Conservation (phyloP, 2,113 vertebrate genomes). For the Fukomys damarensis region DNA sequence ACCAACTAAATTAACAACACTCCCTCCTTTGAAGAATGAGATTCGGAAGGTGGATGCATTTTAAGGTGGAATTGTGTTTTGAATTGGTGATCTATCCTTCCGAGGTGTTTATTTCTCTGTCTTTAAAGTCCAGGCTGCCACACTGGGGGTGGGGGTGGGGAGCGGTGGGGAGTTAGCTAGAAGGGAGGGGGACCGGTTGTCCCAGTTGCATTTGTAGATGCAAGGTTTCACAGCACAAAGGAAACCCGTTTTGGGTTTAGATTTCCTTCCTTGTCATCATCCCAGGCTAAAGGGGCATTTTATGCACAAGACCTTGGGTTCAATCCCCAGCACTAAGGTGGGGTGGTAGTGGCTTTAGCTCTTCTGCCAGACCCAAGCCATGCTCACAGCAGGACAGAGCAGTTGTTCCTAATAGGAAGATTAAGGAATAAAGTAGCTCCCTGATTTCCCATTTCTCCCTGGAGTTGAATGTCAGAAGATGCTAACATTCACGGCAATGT, state of each 20-base stretch:
- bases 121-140: conserved; percentile 46
- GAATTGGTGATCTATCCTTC: conserved; percentile 77
- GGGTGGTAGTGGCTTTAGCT: not conserved
- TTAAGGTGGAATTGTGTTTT: conserved; percentile 90
- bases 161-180: not conserved
- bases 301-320: not conserved
- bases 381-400: conserved; percentile 18
- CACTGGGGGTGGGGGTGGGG: not conserved
- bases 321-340: not conserved
- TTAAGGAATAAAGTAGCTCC: conserved; percentile 63
- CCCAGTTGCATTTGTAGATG: conserved; percentile 32
- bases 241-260: conserved; percentile 69
- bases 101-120: conserved; percentile 83
- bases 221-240: conserved; percentile 57
- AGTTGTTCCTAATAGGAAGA: conserved; percentile 60
- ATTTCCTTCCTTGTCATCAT: conserved; percentile 48
- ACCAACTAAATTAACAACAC: conserved; percentile 99
- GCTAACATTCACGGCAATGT: conserved; percentile 75
- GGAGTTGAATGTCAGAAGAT: conserved; percentile 75
- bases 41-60: conserved; percentile 89
- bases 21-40: conserved; percentile 91
- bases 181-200: not conserved
- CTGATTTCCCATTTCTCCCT: conserved; percentile 74
- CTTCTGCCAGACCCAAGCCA: conserved; percentile 50
- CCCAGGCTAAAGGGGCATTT: conserved; percentile 24